Percentiles rank a stretch among this genome's conserved stretches.
phyloP scores from a whole-genome alignment of 1,140 invertebrate species.

The Orchestia grillus region DNA sequence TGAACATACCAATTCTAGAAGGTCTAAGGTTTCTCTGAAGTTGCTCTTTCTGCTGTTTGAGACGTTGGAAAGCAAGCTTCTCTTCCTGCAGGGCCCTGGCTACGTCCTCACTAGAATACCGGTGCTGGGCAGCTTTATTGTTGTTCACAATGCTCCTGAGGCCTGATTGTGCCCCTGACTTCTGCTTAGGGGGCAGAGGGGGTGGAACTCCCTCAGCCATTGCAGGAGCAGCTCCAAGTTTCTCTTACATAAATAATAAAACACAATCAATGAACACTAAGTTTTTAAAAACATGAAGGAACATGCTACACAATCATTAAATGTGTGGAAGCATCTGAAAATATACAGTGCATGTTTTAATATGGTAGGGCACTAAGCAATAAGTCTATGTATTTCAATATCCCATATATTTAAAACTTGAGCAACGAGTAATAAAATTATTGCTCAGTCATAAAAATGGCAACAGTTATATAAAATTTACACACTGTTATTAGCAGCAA shows the following conservation, averaged over 20 bases:
- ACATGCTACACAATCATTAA: neutral
- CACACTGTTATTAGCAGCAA: too few species aligned
- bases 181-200: constrained; percentile 57
- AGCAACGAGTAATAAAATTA: too few species aligned
- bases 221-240: neutral
- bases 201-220: constrained; percentile 58
- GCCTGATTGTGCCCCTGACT: neutral
- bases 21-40: neutral
- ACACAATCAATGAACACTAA: neutral
- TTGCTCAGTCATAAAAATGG: too few species aligned
- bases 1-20: neutral
- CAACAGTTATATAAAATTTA: too few species aligned
- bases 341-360: neutral
- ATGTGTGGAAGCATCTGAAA: neutral
- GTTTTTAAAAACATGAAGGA: neutral
- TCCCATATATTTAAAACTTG: too few species aligned
- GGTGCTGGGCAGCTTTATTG: neutral
- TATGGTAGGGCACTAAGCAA: neutral
- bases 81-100: constrained; percentile 55
- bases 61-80: constrained; percentile 50
- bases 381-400: too few species aligned
- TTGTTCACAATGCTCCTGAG: neutral
- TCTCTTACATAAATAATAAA: neutral
- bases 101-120: constrained; percentile 31
- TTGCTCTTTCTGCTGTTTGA: constrained; percentile 48